Conservation (phyloP, 2,113 vertebrate species). For the Fregetta grallaria region DNA sequence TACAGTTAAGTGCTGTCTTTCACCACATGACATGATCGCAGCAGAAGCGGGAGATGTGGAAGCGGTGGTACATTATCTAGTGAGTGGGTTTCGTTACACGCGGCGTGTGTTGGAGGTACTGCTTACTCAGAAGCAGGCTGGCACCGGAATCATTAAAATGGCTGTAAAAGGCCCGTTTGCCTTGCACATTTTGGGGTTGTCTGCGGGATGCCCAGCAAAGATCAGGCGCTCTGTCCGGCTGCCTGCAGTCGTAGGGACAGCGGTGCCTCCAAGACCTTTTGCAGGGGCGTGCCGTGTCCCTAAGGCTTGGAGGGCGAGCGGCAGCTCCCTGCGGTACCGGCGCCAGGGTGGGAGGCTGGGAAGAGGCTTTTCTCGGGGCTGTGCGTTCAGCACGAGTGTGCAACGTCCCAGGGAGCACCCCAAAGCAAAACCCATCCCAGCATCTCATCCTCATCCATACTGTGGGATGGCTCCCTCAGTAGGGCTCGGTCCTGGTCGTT, state of each 20-base stretch:
- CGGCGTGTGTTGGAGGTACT: neutral
- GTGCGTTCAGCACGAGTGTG: neutral
- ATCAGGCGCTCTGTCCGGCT: rapidly evolving
- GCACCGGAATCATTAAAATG: neutral
- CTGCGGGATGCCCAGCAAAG: neutral
- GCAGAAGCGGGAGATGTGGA: neutral
- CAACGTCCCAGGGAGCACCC: neutral
- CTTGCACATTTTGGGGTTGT: neutral
- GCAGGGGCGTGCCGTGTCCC: neutral
- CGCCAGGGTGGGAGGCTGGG: neutral
- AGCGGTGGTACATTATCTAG: neutral
- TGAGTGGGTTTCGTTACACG: neutral
- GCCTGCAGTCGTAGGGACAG: rapidly evolving
- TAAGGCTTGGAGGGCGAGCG: neutral
- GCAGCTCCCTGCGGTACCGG: neutral
- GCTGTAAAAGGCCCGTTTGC: rapidly evolving
- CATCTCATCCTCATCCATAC: neutral
- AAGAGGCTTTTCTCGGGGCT: neutral
- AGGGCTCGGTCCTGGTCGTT: neutral
- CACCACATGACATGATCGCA: neutral
- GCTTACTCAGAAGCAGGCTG: neutral
- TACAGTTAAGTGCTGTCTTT: neutral
- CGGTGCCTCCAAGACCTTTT: neutral
- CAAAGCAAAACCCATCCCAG: neutral
- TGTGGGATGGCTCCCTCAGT: rapidly evolving